Evolutionary conservation across 1,140 invertebrate genomes (phyloP).

Genomic region (Bombus superbus): DNA sequence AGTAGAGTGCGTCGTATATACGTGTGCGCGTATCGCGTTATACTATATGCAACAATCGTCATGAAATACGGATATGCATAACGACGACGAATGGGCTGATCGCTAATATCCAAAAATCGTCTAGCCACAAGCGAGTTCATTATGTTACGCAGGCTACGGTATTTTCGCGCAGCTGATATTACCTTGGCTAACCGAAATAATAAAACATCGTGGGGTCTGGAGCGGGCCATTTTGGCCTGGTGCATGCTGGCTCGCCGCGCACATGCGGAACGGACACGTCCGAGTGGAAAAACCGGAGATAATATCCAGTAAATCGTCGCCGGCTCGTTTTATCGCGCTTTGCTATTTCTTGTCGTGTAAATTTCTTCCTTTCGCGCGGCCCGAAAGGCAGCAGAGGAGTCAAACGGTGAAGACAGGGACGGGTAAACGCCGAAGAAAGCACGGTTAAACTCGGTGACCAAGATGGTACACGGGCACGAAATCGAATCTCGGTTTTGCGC

Average conservation of each 20-base stretch:
- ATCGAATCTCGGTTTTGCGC: conserved; percentile 55
- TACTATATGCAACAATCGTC: too few relatives aligned
- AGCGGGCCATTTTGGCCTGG: conserved; percentile 8
- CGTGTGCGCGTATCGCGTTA: too few relatives aligned
- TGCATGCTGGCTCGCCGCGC: background rate
- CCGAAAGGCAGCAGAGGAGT: background rate
- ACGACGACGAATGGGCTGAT: background rate
- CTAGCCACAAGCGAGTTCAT: conserved; percentile 31
- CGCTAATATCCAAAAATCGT: conserved; percentile 34
- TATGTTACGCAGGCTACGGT: background rate
- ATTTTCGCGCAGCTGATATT: conserved; percentile 4
- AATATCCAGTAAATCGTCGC: conserved; percentile 75
- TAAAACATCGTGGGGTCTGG: conserved; percentile 25
- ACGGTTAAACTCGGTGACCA: background rate
- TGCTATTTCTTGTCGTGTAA: conserved; percentile 41
- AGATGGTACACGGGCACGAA: conserved; percentile 44
- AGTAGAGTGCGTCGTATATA: too few relatives aligned
- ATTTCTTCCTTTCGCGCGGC: background rate
- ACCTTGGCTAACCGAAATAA: conserved; percentile 27
- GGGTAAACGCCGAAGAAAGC: background rate
- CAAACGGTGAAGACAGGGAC: too few relatives aligned
- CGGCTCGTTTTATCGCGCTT: conserved; percentile 62
- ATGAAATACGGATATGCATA: too few relatives aligned
- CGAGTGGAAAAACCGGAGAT: conserved; percentile 72
- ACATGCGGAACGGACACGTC: conserved; percentile 48